Evolutionary conservation across 2,888 invertebrate species (phyloP).

Genomic region (Tetranychus piercei): DNA sequence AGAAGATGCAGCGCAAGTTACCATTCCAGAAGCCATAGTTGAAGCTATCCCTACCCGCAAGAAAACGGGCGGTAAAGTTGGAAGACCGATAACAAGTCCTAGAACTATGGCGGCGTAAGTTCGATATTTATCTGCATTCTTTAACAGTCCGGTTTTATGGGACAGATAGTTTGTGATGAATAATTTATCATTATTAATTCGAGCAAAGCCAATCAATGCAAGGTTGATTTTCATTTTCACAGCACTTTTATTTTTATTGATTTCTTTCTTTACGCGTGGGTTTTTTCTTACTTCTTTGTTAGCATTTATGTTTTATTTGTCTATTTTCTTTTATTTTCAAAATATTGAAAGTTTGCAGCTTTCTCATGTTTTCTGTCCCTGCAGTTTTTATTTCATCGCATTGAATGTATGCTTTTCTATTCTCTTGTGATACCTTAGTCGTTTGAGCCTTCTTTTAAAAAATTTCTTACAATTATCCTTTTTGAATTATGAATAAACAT

Average conservation of each 20-base stretch:
- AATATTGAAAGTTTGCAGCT: background rate
- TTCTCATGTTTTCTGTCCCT: no score
- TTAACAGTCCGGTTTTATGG: background rate
- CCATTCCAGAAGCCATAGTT: background rate
- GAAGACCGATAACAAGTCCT: constrained; percentile 18
- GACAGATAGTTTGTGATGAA: no score
- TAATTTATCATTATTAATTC: no score
- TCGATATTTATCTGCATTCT: background rate
- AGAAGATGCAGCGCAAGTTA: background rate
- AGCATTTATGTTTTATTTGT: background rate
- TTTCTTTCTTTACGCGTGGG: background rate
- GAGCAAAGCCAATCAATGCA: no score
- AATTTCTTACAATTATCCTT: no score
- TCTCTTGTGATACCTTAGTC: no score
- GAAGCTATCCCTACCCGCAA: background rate
- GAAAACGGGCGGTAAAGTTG: constrained; percentile 14
- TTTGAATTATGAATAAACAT: no score
- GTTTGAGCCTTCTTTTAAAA: no score
- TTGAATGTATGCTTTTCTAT: no score
- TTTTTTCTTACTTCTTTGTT: background rate
- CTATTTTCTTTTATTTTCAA: background rate
- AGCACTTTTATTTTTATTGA: background rate
- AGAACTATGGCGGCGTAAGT: constrained; percentile 18
- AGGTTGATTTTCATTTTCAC: background rate
- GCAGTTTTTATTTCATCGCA: no score